Evolutionary conservation across 2,113 vertebrate genomes (phyloP).

Genomic region (Zosterops borbonicus): DNA sequence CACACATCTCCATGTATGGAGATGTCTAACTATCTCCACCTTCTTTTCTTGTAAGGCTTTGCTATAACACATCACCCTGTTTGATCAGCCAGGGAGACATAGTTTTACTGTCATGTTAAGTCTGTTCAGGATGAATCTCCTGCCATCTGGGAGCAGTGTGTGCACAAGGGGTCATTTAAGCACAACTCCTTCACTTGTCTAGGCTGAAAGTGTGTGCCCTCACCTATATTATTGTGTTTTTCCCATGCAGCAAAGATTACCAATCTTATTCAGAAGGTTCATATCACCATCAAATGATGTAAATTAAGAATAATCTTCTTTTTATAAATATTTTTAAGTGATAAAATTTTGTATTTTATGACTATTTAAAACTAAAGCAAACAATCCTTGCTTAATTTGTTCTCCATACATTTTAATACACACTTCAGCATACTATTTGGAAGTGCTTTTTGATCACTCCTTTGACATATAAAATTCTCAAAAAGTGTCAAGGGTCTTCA

Average conservation of each 20-base stretch:
- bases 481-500: not conserved
- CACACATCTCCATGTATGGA: not conserved
- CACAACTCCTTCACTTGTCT: fast-evolving
- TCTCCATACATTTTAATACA: not conserved
- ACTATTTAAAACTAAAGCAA: not conserved
- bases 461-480: not conserved
- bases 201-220: not conserved
- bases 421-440: not conserved
- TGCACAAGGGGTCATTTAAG: no score
- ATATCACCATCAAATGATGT: not conserved
- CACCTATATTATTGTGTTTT: not conserved
- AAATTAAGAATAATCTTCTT: not conserved
- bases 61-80: fast-evolving
- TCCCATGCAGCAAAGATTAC: not conserved
- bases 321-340: not conserved
- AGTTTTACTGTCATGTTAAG: not conserved
- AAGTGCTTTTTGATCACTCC: not conserved
- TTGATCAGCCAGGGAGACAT: not conserved
- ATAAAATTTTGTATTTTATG: not conserved
- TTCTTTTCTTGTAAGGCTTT: not conserved
- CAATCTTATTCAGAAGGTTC: not conserved
- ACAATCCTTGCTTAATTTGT: not conserved
- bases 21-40: not conserved
- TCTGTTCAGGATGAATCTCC: not conserved
- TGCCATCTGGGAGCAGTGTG: not conserved